Base-by-base conservation (phyloP, 2,797 vertebrate species). In the Xiphophorus birchmanni region DNA sequence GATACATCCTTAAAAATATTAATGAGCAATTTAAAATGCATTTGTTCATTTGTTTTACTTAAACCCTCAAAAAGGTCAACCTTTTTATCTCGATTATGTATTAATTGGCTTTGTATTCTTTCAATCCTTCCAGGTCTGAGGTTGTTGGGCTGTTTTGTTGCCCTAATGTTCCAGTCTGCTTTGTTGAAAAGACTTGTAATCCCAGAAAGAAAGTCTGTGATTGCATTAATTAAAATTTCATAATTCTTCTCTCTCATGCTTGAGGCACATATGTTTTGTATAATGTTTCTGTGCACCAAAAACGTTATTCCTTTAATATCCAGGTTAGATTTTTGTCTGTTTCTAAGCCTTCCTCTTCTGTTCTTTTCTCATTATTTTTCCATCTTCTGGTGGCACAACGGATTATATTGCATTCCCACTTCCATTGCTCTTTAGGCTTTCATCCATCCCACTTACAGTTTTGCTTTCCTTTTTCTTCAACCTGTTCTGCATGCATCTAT, bases 401-500 rank as follows among this genome's bases (percentile, higher is more conserved):
- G 74, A 67, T 77, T 69, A 73, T 56, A 79, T 90, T 87, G 78
- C 76, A 50, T 81, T 87, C 86, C 56, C 83, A 90, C 85, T 86
- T 86, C 83, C 15, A 18, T 75, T 73, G 69, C 88, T 89, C 79
- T 90, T 90, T 87, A 88, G 81, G 75, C 80, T 86, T 77, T 90
- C 92, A 93, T 94, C 90, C 87, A 89, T 90, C 89, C 87, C 18
- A 60, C 90, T 88, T 86, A 85, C 84, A 86, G 73, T 77, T 82
- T 75, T 80, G 74, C 82, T 85, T 86, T 87, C 81, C 77, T 88
- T 87, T 87, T 81, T 74, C 77, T 87, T 86, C 80, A 90, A 82
- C 83, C 88, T 87, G 84, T 88, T 92, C 91, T 94, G 86, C 91
- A 91, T 91, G 89, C 88, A 87, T 90, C 88, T 88, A 89, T 88